These are phyloP conservation scores for Athalia circularis DNA, from an alignment of 2,888 invertebrate species.

Conservation along the genomic window DNA sequence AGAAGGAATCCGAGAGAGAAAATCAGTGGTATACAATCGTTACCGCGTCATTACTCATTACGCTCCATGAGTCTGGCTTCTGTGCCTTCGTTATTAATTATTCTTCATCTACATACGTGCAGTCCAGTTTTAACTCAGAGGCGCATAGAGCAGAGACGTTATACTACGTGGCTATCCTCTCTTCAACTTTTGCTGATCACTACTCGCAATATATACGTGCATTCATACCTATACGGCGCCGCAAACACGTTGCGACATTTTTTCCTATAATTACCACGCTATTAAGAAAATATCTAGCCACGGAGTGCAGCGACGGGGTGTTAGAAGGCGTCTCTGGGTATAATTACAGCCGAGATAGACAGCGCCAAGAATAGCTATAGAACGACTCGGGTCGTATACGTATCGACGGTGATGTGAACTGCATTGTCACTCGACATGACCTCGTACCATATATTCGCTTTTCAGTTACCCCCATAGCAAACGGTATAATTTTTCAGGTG, in stretches of 20 bases:
- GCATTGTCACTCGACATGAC: not conserved
- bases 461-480: not conserved
- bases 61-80: conserved; percentile 47
- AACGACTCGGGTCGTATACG: not conserved
- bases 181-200: not conserved
- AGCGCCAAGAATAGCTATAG: not conserved
- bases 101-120: conserved; percentile 11
- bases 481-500: too few species aligned
- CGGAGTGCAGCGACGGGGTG: conserved; percentile 33
- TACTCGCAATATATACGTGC: not conserved
- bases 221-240: too few species aligned
- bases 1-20: not conserved
- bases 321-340: conserved; percentile 25
- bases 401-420: too few species aligned
- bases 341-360: conserved; percentile 24
- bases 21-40: conserved; percentile 32
- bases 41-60: conserved; percentile 48
- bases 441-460: not conserved
- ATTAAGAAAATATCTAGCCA: conserved; percentile 41
- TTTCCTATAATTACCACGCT: conserved; percentile 55
- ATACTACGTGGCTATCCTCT: too few species aligned
- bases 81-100: conserved; percentile 47
- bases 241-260: conserved; percentile 50
- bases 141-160: too few species aligned
- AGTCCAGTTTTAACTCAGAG: too few species aligned